Conservation (phyloP, 2,797 vertebrate species). For the Amphiprion clarkii region DNA sequence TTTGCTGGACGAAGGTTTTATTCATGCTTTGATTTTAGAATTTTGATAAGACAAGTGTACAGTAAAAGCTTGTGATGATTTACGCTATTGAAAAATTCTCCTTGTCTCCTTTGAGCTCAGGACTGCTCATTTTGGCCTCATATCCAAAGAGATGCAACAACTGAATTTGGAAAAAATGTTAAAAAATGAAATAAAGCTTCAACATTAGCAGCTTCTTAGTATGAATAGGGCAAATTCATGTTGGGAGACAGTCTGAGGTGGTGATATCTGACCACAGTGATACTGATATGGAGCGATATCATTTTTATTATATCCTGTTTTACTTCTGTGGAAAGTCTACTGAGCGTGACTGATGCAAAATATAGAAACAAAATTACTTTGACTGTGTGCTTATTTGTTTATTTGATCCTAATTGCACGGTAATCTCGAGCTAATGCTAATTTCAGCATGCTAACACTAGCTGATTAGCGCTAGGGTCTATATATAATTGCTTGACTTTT, state of each 20-base stretch:
- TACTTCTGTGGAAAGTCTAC: background rate
- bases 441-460: background rate
- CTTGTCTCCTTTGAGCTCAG: background rate
- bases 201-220: background rate
- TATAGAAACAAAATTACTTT: background rate
- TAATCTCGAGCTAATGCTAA: background rate
- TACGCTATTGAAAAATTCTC: too few relatives aligned
- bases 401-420: background rate
- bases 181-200: background rate
- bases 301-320: background rate
- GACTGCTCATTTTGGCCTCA: background rate
- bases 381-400: constrained; percentile 1
- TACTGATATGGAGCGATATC: too few relatives aligned
- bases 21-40: too few relatives aligned
- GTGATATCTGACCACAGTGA: background rate
- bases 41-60: too few relatives aligned
- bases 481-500: too few relatives aligned
- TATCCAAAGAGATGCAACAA: too few relatives aligned
- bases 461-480: too few relatives aligned
- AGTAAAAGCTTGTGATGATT: too few relatives aligned
- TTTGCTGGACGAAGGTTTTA: too few relatives aligned
- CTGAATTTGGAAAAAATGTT: too few relatives aligned
- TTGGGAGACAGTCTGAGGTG: background rate
- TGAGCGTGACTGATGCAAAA: background rate
- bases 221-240: background rate